Evolutionary conservation across 2,113 vertebrate species (phyloP).

Genomic region (Mobula hypostoma): DNA sequence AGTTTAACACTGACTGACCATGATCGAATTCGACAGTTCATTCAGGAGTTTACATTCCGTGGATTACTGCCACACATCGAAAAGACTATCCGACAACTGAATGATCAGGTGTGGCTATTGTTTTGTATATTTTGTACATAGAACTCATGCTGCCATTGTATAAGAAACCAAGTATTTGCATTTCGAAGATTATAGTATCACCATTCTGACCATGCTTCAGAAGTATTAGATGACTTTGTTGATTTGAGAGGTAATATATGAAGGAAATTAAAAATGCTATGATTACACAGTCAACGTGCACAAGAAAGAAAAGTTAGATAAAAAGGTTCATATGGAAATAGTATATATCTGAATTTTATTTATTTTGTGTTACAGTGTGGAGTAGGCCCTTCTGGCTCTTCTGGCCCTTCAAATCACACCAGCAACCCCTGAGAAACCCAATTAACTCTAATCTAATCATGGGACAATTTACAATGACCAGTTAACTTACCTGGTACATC

Average conservation of each 20-base stretch:
- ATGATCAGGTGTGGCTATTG: conserved; percentile 77
- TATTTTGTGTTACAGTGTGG: no score
- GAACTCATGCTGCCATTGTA: neutral
- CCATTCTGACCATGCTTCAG: neutral
- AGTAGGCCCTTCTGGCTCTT: no score
- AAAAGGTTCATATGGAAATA: neutral
- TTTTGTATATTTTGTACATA: neutral
- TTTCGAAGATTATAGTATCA: neutral
- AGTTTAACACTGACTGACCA: conserved; percentile 91
- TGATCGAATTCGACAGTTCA: conserved; percentile 87
- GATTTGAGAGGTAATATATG: neutral
- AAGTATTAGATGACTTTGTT: neutral
- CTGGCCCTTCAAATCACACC: no score
- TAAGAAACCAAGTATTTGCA: neutral
- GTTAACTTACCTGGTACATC: no score
- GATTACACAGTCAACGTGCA: neutral
- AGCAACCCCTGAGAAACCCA: no score
- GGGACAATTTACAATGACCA: no score
- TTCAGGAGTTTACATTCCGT: conserved; percentile 94
- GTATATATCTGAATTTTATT: neutral
- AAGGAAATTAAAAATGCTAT: neutral
- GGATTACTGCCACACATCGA: conserved; percentile 92
- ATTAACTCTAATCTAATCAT: no score
- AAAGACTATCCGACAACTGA: conserved; percentile 92
- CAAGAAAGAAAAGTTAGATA: neutral